Base-by-base conservation (phyloP, 1,140 invertebrate species). In the Drosophila teissieri region DNA sequence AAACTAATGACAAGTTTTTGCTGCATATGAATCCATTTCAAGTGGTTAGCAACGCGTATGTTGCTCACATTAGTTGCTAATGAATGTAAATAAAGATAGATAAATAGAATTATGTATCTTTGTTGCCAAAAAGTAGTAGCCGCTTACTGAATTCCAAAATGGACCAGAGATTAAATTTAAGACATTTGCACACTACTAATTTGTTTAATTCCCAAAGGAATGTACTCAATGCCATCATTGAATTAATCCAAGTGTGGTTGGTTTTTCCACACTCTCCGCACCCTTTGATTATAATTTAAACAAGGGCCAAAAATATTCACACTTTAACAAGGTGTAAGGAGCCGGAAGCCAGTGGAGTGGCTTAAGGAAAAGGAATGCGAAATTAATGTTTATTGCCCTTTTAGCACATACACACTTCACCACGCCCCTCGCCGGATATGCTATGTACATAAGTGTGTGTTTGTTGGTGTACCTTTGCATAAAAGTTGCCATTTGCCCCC, bases 321-420 rank as follows among this genome's bases (percentile, higher is more conserved):
- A 49, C 42, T 52, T 42, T 67, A 75, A 61, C 46, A 61, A 54
- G 55, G 49, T 55, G 52, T 68, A 69, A 68, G 65, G 46, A 68
- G 22, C 40, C 14, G 22, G 39, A 54, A 55, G 24, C 17, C 7
- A 63, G 45, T 44, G 49, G 63, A 58, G 54, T 64, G 60, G 61
- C 55, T 55, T 24, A 68, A 57, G 54, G 42, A 61, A 69, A 75
- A 58, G 57, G 73, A 70, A 84, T 63, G 64, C 53, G 80, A 89
- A 89, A 89, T 89, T 89, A 89, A 84, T 89, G 85, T 89, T 84
- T 80, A 89, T 90, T 84, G 85, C 80, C 77, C 84, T 84, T 78
- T 89, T 89, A 89, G 80, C 84, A 84, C 85, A 88, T 89, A 84
- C 56, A 88, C 83, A 89, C 80, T 73, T 89, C 72, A 72, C 49